Percentiles rank a stretch among this genome's conserved stretches.
phyloP scores from a whole-genome alignment of 2,888 invertebrate species.

The Chymomyza procnemis region DNA sequence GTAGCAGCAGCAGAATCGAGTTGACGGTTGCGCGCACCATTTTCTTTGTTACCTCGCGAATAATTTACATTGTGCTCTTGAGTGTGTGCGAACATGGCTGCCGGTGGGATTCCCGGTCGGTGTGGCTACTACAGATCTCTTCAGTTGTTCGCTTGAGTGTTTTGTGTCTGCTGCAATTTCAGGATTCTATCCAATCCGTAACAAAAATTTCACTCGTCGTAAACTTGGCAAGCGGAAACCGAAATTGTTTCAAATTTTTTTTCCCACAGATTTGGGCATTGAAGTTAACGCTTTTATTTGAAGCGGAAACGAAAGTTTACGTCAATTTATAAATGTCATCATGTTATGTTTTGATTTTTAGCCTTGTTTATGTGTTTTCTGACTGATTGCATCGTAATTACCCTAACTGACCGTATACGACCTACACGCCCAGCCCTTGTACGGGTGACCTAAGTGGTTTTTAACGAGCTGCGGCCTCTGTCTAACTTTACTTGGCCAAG shows the following conservation, averaged over 20 bases:
- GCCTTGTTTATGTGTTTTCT: constrained; percentile 49
- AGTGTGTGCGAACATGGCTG: constrained; percentile 21
- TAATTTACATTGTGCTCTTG: constrained; percentile 44
- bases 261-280: background rate
- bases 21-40: constrained; percentile 61
- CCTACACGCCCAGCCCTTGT: constrained; percentile 7
- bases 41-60: constrained; percentile 45
- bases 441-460: constrained; percentile 59
- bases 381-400: constrained; percentile 69
- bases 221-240: constrained; percentile 3
- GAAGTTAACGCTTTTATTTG: background rate
- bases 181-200: background rate
- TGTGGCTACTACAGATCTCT: background rate
- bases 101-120: constrained; percentile 22
- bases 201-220: constrained; percentile 27
- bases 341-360: constrained; percentile 52
- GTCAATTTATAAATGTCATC: constrained; percentile 56
- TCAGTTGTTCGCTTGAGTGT: background rate
- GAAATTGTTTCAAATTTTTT: background rate
- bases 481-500: too few species aligned
- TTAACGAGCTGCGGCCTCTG: constrained; percentile 67
- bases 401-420: constrained; percentile 32
- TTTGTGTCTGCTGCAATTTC: background rate
- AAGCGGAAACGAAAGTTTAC: constrained; percentile 31
- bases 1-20: constrained; percentile 19